Evolutionary conservation across 2,113 vertebrate genomes (phyloP).

Genomic region (Alosa alosa): DNA sequence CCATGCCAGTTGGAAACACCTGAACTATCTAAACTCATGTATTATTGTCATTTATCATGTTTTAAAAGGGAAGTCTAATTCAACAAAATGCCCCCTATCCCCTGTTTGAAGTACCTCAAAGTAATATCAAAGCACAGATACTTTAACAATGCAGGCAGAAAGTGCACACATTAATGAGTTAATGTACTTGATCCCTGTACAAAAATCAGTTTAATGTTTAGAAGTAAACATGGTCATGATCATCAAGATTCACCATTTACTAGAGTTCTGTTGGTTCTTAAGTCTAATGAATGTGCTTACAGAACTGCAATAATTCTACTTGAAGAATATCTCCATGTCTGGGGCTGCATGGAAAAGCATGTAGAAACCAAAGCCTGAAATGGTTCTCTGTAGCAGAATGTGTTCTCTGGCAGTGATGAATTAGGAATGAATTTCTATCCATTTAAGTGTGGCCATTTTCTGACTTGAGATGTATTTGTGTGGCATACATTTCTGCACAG

Average conservation of each 20-base stretch:
- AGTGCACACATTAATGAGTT: not conserved
- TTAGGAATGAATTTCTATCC: not conserved
- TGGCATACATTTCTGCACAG: not conserved
- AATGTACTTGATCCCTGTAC: not conserved
- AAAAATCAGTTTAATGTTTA: not conserved
- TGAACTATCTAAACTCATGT: not conserved
- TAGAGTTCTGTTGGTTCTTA: not conserved
- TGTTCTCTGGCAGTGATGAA: conserved; percentile 9
- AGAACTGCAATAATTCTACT: not conserved
- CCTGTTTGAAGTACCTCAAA: not conserved
- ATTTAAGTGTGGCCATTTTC: not conserved
- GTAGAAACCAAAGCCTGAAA: not conserved
- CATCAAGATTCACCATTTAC: not conserved
- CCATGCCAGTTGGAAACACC: not conserved
- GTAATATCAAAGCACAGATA: too few species aligned
- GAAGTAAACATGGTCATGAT: not conserved
- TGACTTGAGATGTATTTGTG: not conserved
- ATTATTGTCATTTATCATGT: too few species aligned
- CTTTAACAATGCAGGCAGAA: too few species aligned
- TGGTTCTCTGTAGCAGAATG: not conserved
- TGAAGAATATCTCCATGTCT: not conserved
- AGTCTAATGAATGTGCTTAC: not conserved
- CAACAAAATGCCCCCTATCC: not conserved
- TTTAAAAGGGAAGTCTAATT: not conserved
- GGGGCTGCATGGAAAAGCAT: not conserved